phyloP scores from a whole-genome alignment of 2,113 vertebrate genomes.

The Ageneiosus marmoratus region DNA sequence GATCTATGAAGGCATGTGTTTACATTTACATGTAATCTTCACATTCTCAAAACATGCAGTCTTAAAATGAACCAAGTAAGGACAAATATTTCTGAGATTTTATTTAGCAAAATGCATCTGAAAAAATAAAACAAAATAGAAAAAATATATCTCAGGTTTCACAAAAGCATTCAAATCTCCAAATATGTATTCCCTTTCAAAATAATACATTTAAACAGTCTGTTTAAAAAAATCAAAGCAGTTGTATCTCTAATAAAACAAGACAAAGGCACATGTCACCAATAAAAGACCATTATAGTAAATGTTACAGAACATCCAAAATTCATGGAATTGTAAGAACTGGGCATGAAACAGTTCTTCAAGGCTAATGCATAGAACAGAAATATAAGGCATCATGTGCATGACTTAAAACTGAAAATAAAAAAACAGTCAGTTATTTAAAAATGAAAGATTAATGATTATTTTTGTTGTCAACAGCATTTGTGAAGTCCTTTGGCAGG shows the following conservation, averaged over 20 bases:
- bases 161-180: neutral
- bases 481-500: neutral
- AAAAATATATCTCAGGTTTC: neutral
- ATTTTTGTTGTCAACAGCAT: neutral
- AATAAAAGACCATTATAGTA: neutral
- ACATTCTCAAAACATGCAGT: neutral
- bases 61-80: neutral
- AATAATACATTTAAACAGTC: neutral
- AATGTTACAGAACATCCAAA: neutral
- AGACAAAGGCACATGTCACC: neutral
- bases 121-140: neutral
- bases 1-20: neutral
- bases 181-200: neutral
- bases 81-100: neutral
- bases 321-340: neutral
- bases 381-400: neutral
- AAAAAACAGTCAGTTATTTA: neutral
- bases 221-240: neutral
- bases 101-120: constrained; percentile 16
- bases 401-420: neutral
- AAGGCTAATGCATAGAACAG: neutral
- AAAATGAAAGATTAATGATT: neutral
- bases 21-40: neutral
- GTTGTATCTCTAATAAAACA: constrained; percentile 3
- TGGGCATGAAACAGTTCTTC: neutral